Percentiles rank a stretch among this genome's conserved stretches.
phyloP scores from a whole-genome alignment of 2,113 vertebrate genomes.

The Gallinago media region DNA sequence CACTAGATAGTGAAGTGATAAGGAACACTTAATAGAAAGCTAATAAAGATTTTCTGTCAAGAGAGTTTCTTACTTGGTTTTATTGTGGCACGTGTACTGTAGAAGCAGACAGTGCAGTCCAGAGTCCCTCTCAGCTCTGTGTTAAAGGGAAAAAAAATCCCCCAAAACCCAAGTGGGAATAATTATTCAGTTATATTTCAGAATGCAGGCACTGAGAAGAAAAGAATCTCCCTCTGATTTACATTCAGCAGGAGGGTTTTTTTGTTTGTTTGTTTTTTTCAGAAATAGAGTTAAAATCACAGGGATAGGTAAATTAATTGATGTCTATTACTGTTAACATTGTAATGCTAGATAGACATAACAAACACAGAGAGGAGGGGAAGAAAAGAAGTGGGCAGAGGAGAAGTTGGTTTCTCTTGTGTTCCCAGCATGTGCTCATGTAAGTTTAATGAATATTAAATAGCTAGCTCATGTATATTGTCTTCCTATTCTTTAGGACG shows the following conservation, averaged over 20 bases:
- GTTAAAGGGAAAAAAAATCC: not conserved
- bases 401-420: not conserved
- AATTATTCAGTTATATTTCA: not conserved
- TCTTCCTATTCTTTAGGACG: not conserved
- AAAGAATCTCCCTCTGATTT: not conserved
- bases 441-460: not conserved
- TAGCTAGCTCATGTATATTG: not conserved
- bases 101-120: not conserved
- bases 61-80: not conserved
- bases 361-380: not conserved
- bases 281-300: not conserved
- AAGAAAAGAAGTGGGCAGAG: not conserved
- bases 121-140: not conserved
- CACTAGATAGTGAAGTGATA: not conserved
- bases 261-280: not conserved
- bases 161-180: not conserved
- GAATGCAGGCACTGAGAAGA: not conserved
- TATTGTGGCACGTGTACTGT: not conserved
- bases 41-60: slow-evolving; percentile 41
- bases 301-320: not conserved
- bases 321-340: not conserved
- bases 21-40: slow-evolving; percentile 6
- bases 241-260: not conserved
- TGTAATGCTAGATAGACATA: not conserved
- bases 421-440: not conserved